Evolutionary conservation across 2,888 invertebrate species (phyloP).

Genomic region (Onthophagus sagittarius): DNA sequence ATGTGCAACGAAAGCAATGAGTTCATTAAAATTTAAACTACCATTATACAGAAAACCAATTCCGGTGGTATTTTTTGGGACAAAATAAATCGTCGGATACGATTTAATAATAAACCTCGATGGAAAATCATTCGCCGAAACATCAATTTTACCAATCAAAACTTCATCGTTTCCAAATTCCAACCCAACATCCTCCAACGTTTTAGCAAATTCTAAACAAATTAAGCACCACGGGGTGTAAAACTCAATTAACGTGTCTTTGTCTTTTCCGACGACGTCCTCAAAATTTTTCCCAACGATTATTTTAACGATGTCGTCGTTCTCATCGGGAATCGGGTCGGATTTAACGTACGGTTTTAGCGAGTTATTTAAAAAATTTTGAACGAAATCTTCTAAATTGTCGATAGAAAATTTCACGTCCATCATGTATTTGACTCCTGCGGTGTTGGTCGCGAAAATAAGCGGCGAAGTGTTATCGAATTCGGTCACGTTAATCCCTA

Average conservation of each 20-base stretch:
- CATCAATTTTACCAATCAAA: slow-evolving; percentile 18
- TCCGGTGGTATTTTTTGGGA: slow-evolving; percentile 10
- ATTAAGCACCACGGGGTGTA: slow-evolving; percentile 97
- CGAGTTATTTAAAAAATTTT: slow-evolving; percentile 70
- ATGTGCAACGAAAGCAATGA: slow-evolving; percentile 20
- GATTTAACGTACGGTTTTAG: slow-evolving; percentile 88
- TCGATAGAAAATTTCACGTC: slow-evolving; percentile 84
- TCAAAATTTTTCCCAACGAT: slow-evolving; percentile 94
- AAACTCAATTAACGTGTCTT: slow-evolving; percentile 90
- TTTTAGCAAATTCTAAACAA: slow-evolving; percentile 86
- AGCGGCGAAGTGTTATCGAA: slow-evolving; percentile 73
- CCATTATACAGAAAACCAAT: slow-evolving; percentile 17
- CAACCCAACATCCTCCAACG: slow-evolving; percentile 84
- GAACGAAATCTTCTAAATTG: slow-evolving; percentile 73
- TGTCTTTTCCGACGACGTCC: slow-evolving; percentile 76
- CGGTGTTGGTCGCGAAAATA: slow-evolving; percentile 70
- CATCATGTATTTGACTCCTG: slow-evolving; percentile 82
- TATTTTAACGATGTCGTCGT: slow-evolving; percentile 67
- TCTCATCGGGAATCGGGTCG: slow-evolving; percentile 78
- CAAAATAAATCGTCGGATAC: slow-evolving; percentile 21
- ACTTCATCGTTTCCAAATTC: slow-evolving; percentile 59
- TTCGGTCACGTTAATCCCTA: slow-evolving; percentile 70
- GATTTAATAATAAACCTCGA: slow-evolving; percentile 14
- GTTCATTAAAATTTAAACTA: slow-evolving; percentile 7
- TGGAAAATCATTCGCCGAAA: slow-evolving; percentile 19